Conservation (phyloP, 1,140 invertebrate genomes). For the Hyles euphorbiae region DNA sequence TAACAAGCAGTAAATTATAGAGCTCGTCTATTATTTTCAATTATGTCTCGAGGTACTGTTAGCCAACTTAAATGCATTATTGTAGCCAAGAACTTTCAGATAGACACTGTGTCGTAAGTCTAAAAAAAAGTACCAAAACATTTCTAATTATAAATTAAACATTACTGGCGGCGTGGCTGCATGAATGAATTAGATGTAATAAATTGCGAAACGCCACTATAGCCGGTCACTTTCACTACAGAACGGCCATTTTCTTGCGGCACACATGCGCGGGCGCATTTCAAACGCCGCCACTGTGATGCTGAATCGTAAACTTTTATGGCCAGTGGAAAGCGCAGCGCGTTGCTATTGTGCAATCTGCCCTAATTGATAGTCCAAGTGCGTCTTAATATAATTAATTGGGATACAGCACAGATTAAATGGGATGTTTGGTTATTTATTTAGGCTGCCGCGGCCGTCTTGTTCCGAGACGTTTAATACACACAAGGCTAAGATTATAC, state of each 20-base stretch:
- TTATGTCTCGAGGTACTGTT: no score
- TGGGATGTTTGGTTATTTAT: no score
- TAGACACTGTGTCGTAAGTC: background rate
- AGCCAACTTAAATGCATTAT: no score
- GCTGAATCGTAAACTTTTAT: constrained; percentile 55
- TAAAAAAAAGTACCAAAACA: background rate
- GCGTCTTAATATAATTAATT: background rate
- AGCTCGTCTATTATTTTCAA: no score
- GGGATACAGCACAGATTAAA: no score
- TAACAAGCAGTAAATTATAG: background rate
- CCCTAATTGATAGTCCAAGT: background rate
- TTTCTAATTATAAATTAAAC: constrained; percentile 16
- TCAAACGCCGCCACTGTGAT: constrained; percentile 24
- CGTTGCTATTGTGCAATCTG: constrained; percentile 5
- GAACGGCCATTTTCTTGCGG: constrained; percentile 55
- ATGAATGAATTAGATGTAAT: constrained; percentile 30
- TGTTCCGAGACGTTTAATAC: no score
- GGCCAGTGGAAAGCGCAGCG: constrained; percentile 17
- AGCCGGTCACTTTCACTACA: constrained; percentile 63
- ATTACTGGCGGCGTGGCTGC: constrained; percentile 13
- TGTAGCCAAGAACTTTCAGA: no score
- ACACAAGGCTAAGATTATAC: no score
- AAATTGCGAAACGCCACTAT: constrained; percentile 55
- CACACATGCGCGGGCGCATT: constrained; percentile 39
- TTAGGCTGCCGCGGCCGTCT: no score